Evolutionary conservation across 2,113 vertebrate species (phyloP).

Genomic region (Mugil cephalus): DNA sequence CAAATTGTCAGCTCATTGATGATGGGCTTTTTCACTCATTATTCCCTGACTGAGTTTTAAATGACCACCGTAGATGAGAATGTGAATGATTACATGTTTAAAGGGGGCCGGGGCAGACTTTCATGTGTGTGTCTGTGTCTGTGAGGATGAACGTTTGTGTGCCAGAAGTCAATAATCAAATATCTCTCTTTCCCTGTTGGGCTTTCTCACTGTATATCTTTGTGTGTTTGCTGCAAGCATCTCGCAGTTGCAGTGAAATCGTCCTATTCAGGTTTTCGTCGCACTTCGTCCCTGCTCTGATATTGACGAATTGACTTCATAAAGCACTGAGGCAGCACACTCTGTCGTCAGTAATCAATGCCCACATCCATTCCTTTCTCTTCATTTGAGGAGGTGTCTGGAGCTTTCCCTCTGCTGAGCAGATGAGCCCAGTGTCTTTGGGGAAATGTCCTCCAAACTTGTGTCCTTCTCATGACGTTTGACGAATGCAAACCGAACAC

Average conservation of each 20-base stretch:
- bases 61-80: constrained; percentile 52
- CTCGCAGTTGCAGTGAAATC: constrained; percentile 55
- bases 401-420: constrained; percentile 42
- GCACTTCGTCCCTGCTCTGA: constrained; percentile 50
- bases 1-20: constrained; percentile 69
- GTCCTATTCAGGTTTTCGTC: constrained; percentile 62
- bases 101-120: constrained; percentile 37
- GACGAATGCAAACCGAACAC: constrained; percentile 53
- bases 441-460: constrained; percentile 68
- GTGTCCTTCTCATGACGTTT: constrained; percentile 55
- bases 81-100: constrained; percentile 62
- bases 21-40: constrained; percentile 67
- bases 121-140: constrained; percentile 3
- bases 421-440: constrained; percentile 59
- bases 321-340: constrained; percentile 79
- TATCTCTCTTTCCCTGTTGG: constrained; percentile 22
- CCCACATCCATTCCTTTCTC: constrained; percentile 73
- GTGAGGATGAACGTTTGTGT: constrained; percentile 12
- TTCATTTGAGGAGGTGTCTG: constrained; percentile 67
- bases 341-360: constrained; percentile 80
- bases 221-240: constrained; percentile 38
- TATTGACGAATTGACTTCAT: constrained; percentile 84
- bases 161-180: constrained; percentile 57
- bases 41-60: constrained; percentile 76
- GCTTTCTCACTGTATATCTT: constrained; percentile 32